These are phyloP conservation scores for Nesogale talazaci DNA, from an alignment of 2,113 vertebrate genomes.

Conservation along the genomic window DNA sequence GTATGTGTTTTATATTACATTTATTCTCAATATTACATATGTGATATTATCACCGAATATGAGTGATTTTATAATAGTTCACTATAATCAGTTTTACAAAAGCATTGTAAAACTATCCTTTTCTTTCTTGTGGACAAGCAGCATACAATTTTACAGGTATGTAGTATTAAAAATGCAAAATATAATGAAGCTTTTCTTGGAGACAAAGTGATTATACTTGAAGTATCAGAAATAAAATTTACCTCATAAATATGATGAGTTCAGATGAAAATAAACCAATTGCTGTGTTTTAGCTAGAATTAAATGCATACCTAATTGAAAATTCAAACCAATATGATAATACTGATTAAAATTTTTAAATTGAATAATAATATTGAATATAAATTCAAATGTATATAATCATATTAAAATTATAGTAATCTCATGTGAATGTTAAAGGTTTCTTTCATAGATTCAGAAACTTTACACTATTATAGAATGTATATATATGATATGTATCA, in stretches of 20 bases:
- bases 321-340: not conserved
- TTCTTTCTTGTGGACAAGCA: conserved; percentile 8
- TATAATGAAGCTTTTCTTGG: not conserved
- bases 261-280: not conserved
- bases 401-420: not conserved
- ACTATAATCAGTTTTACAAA: conserved; percentile 24
- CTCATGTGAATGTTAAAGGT: accelerated
- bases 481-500: too few relatives aligned
- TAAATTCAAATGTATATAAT: too few relatives aligned
- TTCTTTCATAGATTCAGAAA: not conserved
- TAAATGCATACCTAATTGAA: not conserved
- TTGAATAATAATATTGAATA: too few relatives aligned
- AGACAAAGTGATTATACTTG: not conserved
- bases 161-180: conserved; percentile 15
- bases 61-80: conserved; percentile 2
- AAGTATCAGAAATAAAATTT: not conserved
- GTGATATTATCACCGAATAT: not conserved
- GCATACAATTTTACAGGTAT: not conserved
- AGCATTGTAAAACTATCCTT: not conserved
- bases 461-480: not conserved
- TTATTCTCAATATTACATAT: conserved; percentile 28
- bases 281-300: conserved; percentile 4
- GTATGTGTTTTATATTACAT: conserved; percentile 54
- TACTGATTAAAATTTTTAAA: too few relatives aligned
- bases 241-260: not conserved